These are phyloP conservation scores for Linepithema humile DNA, from an alignment of 1,140 invertebrate genomes.

Conservation along the genomic window DNA sequence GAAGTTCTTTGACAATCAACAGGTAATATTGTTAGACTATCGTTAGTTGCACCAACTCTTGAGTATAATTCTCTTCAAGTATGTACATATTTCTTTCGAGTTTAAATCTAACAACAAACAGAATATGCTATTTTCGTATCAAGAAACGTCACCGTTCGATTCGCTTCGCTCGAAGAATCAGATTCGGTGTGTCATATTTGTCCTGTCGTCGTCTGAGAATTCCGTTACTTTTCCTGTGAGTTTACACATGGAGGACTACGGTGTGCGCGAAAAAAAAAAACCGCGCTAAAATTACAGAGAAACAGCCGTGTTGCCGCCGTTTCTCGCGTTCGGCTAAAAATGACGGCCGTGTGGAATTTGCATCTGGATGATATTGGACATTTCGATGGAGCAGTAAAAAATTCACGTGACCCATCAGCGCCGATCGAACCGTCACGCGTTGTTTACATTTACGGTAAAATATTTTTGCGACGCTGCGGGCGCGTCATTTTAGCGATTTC, in stretches of 20 bases:
- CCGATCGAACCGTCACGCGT: conserved; percentile 41
- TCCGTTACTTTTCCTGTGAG: background rate
- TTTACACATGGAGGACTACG: background rate
- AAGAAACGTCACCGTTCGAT: background rate
- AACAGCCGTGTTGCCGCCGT: conserved; percentile 5
- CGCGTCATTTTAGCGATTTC: conserved; percentile 32
- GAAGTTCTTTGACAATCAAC: conserved; percentile 24
- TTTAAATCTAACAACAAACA: too few relatives aligned
- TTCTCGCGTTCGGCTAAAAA: conserved; percentile 41
- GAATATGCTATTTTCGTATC: background rate
- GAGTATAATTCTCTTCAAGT: background rate
- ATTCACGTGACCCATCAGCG: conserved; percentile 61
- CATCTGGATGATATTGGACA: conserved; percentile 25
- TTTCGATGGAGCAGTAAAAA: conserved; percentile 53
- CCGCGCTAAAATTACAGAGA: conserved; percentile 36
- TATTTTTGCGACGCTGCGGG: conserved; percentile 57
- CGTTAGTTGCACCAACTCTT: background rate
- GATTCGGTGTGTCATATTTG: background rate
- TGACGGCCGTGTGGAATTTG: conserved; percentile 53
- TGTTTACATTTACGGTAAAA: conserved; percentile 58
- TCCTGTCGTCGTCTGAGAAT: background rate
- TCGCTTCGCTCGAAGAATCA: background rate
- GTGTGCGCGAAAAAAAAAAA: background rate
- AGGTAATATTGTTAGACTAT: background rate
- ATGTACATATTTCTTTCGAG: too few relatives aligned